These are phyloP conservation scores for Autographa gamma DNA, from an alignment of 2,888 invertebrate genomes.

Conservation along the genomic window DNA sequence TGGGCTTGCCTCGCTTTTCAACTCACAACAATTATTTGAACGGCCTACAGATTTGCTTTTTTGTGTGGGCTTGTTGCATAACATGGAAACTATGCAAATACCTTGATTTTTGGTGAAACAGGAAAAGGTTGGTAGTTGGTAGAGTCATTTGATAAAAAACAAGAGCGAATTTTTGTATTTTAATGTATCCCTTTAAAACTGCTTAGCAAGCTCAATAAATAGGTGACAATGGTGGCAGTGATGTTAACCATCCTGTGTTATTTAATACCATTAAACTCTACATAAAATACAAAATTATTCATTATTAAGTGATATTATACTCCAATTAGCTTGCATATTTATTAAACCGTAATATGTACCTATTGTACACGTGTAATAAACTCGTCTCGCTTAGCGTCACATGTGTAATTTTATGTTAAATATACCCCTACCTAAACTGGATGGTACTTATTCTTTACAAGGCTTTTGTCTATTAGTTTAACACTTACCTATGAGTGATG, in stretches of 20 bases:
- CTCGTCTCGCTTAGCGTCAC: neutral
- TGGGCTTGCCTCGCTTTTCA: neutral
- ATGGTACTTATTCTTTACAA: neutral
- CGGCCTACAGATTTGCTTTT: neutral
- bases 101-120: neutral
- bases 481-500: slow-evolving; percentile 1
- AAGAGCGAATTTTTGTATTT: no score
- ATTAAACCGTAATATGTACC: neutral
- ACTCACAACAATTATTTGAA: neutral
- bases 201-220: no score
- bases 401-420: neutral
- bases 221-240: no score
- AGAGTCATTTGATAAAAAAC: neutral
- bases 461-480: neutral
- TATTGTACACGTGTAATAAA: neutral
- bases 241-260: no score
- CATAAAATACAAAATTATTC: neutral
- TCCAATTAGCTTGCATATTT: neutral
- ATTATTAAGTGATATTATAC: neutral
- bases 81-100: neutral
- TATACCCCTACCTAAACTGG: neutral
- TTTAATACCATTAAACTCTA: neutral
- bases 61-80: neutral
- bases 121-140: neutral
- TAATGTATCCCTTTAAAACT: no score